Evolutionary conservation across 2,888 invertebrate species (phyloP).

Genomic region (Morpho achilles): DNA sequence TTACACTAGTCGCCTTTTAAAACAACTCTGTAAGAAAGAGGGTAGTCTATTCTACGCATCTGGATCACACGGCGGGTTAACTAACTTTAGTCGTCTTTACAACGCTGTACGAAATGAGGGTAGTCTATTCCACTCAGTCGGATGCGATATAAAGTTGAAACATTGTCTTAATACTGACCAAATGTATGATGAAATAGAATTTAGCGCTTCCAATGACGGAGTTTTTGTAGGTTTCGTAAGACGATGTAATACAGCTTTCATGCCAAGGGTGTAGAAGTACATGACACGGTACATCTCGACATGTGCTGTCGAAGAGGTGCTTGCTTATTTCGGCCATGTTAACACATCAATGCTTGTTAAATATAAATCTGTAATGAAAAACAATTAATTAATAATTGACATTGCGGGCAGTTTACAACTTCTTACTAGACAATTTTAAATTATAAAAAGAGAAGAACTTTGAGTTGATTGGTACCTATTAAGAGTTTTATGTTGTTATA

Average conservation of each 20-base stretch:
- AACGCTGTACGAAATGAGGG: too few species aligned
- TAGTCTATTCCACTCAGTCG: too few species aligned
- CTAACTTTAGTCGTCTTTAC: too few species aligned
- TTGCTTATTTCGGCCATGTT: slow-evolving; percentile 67
- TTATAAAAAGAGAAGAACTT: too few species aligned
- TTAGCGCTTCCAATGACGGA: slow-evolving; percentile 62
- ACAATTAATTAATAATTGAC: not conserved
- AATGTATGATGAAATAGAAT: slow-evolving; percentile 63
- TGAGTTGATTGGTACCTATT: too few species aligned
- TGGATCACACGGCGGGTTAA: too few species aligned
- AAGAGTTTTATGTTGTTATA: too few species aligned
- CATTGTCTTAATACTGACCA: slow-evolving; percentile 42
- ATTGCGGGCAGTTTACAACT: too few species aligned
- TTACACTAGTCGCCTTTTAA: too few species aligned
- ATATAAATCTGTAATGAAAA: slow-evolving; percentile 5
- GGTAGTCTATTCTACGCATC: too few species aligned
- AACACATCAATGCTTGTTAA: not conserved
- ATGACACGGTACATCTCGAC: slow-evolving; percentile 45
- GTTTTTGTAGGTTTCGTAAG: slow-evolving; percentile 36
- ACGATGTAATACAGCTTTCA: slow-evolving; percentile 45
- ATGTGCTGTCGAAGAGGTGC: slow-evolving; percentile 52
- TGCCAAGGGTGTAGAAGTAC: slow-evolving; percentile 63
- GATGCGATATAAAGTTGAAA: not conserved
- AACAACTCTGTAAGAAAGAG: too few species aligned
- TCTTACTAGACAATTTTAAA: too few species aligned